phyloP scores from a whole-genome alignment of 2,113 vertebrate genomes.

The Typhlomys cinereus region DNA sequence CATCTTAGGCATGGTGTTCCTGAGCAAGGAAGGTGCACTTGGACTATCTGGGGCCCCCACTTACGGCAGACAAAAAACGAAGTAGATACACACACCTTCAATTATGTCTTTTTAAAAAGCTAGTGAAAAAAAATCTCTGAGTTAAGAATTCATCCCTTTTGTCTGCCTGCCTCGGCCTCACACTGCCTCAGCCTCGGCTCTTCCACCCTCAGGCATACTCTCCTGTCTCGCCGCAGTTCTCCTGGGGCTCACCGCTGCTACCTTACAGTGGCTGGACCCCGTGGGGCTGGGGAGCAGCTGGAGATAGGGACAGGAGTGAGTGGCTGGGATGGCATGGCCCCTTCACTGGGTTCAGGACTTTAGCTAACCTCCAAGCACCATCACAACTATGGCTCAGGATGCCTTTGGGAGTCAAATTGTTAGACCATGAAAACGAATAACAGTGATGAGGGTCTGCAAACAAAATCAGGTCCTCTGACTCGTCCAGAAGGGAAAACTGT shows the following conservation, averaged over 20 bases:
- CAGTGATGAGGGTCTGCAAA: neutral
- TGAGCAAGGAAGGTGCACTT: neutral
- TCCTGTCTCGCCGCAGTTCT: constrained; percentile 50
- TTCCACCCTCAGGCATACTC: neutral
- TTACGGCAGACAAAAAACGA: neutral
- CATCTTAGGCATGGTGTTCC: neutral
- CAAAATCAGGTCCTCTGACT: neutral
- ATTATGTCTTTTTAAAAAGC: neutral
- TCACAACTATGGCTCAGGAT: neutral
- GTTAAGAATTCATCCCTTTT: neutral
- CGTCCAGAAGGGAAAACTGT: neutral
- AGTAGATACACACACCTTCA: neutral
- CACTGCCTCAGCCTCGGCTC: neutral
- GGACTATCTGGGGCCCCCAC: neutral
- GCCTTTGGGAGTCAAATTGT: neutral
- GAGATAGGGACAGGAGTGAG: rapidly evolving
- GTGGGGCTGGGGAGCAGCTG: neutral
- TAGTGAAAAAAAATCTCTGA: constrained; percentile 18
- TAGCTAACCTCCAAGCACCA: neutral
- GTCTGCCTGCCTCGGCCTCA: constrained; percentile 23
- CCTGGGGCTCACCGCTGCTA: neutral
- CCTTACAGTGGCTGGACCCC: neutral
- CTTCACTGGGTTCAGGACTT: neutral
- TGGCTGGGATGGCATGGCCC: neutral
- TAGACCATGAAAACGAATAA: neutral